phyloP scores from a whole-genome alignment of 2,888 invertebrate genomes.

The Allolobophora icterica region DNA sequence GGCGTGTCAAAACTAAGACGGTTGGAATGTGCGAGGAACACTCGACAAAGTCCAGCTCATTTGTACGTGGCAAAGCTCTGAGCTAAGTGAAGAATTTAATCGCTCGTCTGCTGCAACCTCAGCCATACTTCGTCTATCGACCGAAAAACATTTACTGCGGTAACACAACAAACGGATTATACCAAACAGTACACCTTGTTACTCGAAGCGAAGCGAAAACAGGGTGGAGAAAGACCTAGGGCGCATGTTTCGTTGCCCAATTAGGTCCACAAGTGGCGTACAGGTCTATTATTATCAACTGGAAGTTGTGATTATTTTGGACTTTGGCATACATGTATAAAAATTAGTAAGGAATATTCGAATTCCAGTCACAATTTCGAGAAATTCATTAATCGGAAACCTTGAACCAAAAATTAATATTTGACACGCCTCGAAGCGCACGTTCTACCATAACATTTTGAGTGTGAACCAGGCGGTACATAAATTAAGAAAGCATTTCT shows the following conservation, averaged over 20 bases:
- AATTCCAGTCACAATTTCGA: no score
- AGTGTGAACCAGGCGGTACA: not conserved
- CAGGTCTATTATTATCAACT: no score
- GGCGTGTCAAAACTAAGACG: not conserved
- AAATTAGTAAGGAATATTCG: no score
- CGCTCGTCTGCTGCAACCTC: not conserved
- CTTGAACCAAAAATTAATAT: not conserved
- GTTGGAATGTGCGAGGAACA: not conserved
- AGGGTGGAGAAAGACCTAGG: not conserved
- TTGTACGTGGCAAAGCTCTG: not conserved
- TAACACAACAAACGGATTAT: not conserved
- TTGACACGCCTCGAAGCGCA: not conserved
- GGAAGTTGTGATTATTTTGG: no score
- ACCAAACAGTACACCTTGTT: not conserved
- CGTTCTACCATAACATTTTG: no score
- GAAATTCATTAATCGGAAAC: no score
- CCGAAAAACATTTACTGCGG: slow-evolving; percentile 17
- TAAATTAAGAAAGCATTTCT: not conserved
- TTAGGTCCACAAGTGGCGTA: not conserved
- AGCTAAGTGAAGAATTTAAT: not conserved
- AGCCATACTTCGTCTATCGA: not conserved
- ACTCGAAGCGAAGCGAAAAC: not conserved
- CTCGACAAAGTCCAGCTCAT: not conserved
- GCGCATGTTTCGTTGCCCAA: not conserved
- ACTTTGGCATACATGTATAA: no score